A percentile compares a stretch with the other conserved stretches of the same genome.
Evolutionary conservation across 2,113 vertebrate genomes (phyloP).

Genomic region (Scophthalmus maximus): DNA sequence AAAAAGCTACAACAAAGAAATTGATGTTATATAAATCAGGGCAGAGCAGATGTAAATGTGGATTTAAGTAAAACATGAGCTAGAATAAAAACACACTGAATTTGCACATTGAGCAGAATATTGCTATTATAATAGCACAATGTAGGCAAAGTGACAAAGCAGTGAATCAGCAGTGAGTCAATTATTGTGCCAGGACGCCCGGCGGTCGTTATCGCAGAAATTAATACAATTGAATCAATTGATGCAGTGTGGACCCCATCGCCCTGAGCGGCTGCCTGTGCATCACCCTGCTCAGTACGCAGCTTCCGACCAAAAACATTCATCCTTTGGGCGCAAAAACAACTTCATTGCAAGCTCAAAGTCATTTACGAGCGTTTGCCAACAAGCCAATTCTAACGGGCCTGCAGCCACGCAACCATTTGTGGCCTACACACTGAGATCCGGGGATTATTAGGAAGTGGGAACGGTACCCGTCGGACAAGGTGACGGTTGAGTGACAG

Average conservation of each 20-base stretch:
- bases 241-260: constrained; percentile 17
- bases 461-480: background rate
- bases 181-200: constrained; percentile 7
- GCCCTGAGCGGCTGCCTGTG: constrained; percentile 24
- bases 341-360: constrained; percentile 39
- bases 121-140: background rate
- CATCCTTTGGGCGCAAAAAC: constrained; percentile 33
- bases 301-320: constrained; percentile 33
- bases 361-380: constrained; percentile 30
- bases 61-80: constrained; percentile 24
- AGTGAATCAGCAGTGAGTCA: background rate
- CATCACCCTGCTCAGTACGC: constrained; percentile 34
- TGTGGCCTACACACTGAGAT: background rate
- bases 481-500: background rate
- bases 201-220: constrained; percentile 4
- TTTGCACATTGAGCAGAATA: constrained; percentile 13
- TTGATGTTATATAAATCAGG: constrained; percentile 1
- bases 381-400: constrained; percentile 30
- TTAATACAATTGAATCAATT: constrained; percentile 9
- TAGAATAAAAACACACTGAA: background rate
- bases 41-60: background rate
- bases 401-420: constrained; percentile 17
- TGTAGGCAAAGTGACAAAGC: constrained; percentile 4
- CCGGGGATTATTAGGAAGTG: background rate
- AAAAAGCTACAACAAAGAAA: background rate